phyloP scores from a whole-genome alignment of 2,797 vertebrate species.

The Cryptoblepharus egeriae region DNA sequence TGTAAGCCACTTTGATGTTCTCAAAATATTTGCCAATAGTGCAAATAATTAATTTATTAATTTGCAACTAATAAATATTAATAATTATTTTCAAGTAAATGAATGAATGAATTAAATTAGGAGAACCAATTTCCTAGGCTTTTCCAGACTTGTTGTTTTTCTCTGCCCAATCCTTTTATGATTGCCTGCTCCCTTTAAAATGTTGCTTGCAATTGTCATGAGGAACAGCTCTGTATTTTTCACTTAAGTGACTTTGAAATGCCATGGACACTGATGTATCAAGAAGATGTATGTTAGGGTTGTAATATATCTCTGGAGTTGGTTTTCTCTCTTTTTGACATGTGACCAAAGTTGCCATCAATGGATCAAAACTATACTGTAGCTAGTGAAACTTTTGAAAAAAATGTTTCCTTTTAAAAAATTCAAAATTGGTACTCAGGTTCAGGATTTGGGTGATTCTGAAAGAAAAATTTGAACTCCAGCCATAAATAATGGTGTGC shows the following conservation, averaged over 20 bases:
- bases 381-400: not conserved
- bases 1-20: too few relatives aligned
- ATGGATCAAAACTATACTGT: not conserved
- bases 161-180: not conserved
- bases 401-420: not conserved
- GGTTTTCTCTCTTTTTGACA: not conserved
- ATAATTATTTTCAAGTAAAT: too few relatives aligned
- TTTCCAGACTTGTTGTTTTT: not conserved
- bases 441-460: not conserved
- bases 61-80: too few relatives aligned
- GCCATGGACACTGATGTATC: not conserved
- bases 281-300: not conserved
- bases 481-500: not conserved
- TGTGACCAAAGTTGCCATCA: not conserved
- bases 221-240: not conserved
- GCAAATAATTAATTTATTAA: too few relatives aligned
- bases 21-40: too few relatives aligned
- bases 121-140: not conserved
- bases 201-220: not conserved
- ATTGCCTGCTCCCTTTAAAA: not conserved
- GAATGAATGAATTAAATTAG: not conserved
- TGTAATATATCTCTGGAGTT: constrained; percentile 2
- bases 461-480: not conserved
- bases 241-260: not conserved
- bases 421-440: not conserved